These are phyloP conservation scores for Microtus oregoni DNA, from an alignment of 2,113 vertebrate genomes.

Conservation along the genomic window DNA sequence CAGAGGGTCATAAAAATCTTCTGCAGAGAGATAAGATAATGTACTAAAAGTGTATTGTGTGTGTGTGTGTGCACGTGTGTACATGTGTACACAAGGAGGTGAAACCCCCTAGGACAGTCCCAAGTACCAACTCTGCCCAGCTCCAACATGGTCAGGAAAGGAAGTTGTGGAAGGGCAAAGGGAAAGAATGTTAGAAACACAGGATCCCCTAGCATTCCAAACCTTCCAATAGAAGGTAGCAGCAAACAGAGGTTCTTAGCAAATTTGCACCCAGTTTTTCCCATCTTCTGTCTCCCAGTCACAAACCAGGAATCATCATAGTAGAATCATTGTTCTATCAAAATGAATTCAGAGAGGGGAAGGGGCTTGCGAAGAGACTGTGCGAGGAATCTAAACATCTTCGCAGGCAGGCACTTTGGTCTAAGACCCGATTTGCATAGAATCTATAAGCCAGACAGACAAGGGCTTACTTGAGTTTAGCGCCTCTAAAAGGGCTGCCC, in stretches of 20 bases:
- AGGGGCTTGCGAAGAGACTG: neutral
- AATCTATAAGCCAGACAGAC: conserved; percentile 33
- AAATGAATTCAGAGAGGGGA: neutral
- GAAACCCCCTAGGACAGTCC: neutral
- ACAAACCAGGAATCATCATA: neutral
- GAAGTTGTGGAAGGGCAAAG: neutral
- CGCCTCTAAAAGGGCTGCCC: neutral
- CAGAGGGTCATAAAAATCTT: neutral
- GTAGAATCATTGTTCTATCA: neutral
- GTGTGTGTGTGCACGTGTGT: too few relatives aligned
- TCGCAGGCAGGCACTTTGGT: neutral
- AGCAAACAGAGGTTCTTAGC: neutral
- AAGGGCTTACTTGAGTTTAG: conserved; percentile 12
- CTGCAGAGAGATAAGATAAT: neutral
- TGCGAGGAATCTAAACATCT: neutral
- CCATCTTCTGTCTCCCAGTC: neutral
- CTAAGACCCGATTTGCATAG: neutral
- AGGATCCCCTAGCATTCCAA: neutral
- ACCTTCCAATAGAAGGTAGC: neutral
- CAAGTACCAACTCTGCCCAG: neutral
- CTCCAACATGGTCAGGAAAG: neutral
- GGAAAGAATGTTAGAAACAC: neutral
- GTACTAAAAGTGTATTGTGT: too few relatives aligned
- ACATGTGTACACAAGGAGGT: too few relatives aligned
- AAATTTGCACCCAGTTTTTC: neutral